A percentile compares a stretch with the other conserved stretches of the same genome.
These are phyloP conservation scores for Odontophorus gujanensis DNA, from an alignment of 2,113 vertebrate species.

Conservation along the genomic window DNA sequence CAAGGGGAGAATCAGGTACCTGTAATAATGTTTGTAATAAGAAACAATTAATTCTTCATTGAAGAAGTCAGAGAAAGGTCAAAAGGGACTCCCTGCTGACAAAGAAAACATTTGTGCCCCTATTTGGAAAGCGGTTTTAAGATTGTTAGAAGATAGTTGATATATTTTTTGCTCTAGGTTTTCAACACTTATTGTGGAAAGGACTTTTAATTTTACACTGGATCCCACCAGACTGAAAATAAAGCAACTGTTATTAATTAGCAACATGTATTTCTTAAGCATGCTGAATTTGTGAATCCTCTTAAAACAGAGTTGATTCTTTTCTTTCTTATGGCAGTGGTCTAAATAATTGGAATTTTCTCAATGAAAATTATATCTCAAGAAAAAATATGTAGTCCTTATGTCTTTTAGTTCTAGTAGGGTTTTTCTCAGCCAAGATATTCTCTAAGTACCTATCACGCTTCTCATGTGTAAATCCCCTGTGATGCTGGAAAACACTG, in stretches of 20 bases:
- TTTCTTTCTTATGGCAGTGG: background rate
- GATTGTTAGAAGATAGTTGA: background rate
- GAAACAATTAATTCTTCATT: background rate
- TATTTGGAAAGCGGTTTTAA: background rate
- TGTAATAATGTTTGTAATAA: background rate
- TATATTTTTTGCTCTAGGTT: background rate
- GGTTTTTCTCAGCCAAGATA: background rate
- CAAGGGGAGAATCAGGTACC: background rate
- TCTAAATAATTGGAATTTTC: background rate
- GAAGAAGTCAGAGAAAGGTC: background rate
- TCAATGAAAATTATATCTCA: background rate
- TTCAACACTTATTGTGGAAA: background rate
- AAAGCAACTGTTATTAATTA: background rate
- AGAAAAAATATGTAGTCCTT: background rate
- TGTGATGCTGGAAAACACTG: background rate
- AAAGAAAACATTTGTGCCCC: background rate
- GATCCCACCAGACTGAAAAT: background rate
- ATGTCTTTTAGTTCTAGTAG: background rate
- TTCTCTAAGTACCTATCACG: background rate
- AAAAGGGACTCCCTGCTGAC: background rate
- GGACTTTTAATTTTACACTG: background rate
- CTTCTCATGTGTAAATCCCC: accelerated
- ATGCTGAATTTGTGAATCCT: background rate
- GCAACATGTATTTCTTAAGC: background rate
- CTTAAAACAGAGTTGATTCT: background rate